Conservation (phyloP, 2,797 vertebrate genomes). For the Sparus aurata region DNA sequence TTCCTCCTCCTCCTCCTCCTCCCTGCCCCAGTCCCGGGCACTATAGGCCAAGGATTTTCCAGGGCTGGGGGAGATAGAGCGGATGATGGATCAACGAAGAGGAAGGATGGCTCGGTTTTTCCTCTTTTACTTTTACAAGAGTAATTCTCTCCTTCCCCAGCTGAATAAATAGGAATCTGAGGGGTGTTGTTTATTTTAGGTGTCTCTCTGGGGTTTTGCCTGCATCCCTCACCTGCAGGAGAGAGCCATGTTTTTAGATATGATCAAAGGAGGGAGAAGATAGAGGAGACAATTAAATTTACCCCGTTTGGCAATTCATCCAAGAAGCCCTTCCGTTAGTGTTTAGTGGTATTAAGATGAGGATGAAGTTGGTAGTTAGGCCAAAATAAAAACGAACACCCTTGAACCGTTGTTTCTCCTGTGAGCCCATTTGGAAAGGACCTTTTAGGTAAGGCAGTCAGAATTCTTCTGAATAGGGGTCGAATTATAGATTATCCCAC, state of each 20-base stretch:
- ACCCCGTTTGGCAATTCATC: not conserved
- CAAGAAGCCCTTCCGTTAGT: not conserved
- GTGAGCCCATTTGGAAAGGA: not conserved
- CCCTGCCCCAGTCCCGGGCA: conserved; percentile 42
- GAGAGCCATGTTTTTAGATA: not conserved
- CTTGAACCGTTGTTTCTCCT: not conserved
- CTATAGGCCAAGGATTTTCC: conserved; percentile 70
- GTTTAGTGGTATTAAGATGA: not conserved
- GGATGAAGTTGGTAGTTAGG: too few species aligned
- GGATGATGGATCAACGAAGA: conserved; percentile 56
- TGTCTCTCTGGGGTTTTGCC: not conserved
- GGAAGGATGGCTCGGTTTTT: conserved; percentile 65
- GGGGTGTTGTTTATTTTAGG: not conserved
- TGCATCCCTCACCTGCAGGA: conserved; percentile 17
- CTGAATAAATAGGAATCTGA: conserved; percentile 46
- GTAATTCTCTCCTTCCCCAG: conserved; percentile 31
- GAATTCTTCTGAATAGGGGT: not conserved
- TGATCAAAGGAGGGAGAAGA: not conserved
- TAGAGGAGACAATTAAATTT: not conserved
- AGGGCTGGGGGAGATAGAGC: conserved; percentile 46
- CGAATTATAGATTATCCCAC: conserved; percentile 11
- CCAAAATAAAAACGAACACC: not conserved
- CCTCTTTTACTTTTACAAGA: conserved; percentile 41
- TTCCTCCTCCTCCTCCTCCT: conserved; percentile 60
- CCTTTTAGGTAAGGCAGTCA: not conserved